A percentile compares a stretch with the other conserved stretches of the same genome.
These are phyloP conservation scores for Apogon hyalosoma DNA, from an alignment of 2,797 vertebrate species.

Conservation along the genomic window DNA sequence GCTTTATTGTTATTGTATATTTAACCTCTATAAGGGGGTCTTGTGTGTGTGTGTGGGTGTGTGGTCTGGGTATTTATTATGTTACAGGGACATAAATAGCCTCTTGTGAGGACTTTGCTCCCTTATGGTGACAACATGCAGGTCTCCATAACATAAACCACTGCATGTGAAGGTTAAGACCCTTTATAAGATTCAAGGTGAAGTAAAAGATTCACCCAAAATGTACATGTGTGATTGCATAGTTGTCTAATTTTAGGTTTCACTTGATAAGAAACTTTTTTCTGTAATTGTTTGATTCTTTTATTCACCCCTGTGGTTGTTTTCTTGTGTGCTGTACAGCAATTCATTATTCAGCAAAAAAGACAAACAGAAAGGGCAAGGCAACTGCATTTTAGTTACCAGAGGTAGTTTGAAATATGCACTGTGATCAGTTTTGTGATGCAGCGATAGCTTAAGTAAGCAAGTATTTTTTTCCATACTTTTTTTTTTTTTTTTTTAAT, in stretches of 20 bases:
- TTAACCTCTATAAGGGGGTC: not conserved
- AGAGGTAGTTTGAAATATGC: conserved; percentile 24
- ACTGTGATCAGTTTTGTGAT: conserved; percentile 28
- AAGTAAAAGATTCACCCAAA: too few species aligned
- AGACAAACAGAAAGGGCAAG: conserved; percentile 2
- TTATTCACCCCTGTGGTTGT: conserved; percentile 6
- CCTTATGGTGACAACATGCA: too few species aligned
- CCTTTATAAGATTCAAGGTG: too few species aligned
- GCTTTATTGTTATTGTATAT: conserved; percentile 33
- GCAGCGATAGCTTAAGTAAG: conserved; percentile 22
- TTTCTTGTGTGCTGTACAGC: conserved; percentile 11
- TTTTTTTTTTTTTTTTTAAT: conserved; percentile 16
- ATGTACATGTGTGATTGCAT: too few species aligned
- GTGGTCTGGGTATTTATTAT: conserved; percentile 1
- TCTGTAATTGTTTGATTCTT: conserved; percentile 1
- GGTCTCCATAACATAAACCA: too few species aligned
- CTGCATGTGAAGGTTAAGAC: too few species aligned
- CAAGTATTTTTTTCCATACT: conserved; percentile 9
- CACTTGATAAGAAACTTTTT: not conserved
- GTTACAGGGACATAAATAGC: too few species aligned
- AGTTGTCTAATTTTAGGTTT: not conserved
- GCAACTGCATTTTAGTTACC: conserved; percentile 9
- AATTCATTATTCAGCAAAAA: conserved; percentile 3
- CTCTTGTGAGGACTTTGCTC: too few species aligned
- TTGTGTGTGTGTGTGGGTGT: not conserved